Evolutionary conservation across 2,797 vertebrate genomes (phyloP), one percentile per base, ranked within the genome.

Genomic region (Choloepus didactylus): DNA sequence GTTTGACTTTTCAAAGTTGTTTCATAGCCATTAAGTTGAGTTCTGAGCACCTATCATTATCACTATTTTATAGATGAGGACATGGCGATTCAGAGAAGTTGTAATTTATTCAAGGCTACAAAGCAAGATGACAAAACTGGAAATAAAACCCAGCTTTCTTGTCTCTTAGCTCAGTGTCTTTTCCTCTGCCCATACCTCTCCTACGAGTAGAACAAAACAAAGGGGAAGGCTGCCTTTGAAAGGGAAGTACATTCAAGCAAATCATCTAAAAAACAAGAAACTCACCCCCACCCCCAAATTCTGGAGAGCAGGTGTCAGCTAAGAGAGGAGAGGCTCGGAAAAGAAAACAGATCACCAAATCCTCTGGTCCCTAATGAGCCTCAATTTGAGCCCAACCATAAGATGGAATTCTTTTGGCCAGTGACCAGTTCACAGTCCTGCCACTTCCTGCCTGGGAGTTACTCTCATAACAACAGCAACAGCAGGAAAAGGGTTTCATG

Each of bases 401-500:
- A 15, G 16, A 35, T 27, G 76, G 81, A 77, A 92, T 27, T 49
- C 60, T 51, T 69, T 70, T 94, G 81, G 80, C 88, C 0, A 2
- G 67, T 21, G 62, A 81, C 94, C 95, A 92, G 75, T 4, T 3
- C 38, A 51, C 49, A 77, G 29, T 73, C 84, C 59, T 8, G 60
- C 91, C 93, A 44, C 70, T 95, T 94, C 94, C 96, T 80, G 44
- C 70, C 95, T 80, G 62, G 66, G 90, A 67, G 12, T 89, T 96
- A 93, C 60, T 84, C 83, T 95, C 91, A 21, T 35, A 91, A 97
- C 93, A 89, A 72, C 93, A 92, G 89, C 93, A 35, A 54, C 46
- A 91, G 38, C 95, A 94, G 97, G 93, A 97, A 98, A 98, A 97
- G 69, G 25, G 44, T 41, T 84, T 88, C 94, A 51, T 87, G 97